Conservation (phyloP, 2,888 invertebrate genomes). For the Seira musarum region DNA sequence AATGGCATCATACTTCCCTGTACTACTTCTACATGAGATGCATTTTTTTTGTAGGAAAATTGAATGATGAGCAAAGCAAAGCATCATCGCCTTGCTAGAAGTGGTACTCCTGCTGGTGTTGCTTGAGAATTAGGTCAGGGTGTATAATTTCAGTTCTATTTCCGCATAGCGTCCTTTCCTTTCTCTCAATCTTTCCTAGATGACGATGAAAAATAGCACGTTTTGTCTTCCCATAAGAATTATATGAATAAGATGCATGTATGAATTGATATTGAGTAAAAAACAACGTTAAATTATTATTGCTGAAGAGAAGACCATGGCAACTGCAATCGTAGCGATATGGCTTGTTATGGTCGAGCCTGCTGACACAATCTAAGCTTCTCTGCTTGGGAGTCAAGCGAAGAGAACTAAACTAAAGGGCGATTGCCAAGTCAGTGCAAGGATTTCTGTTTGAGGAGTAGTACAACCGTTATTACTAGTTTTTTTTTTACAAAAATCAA, state of each 20-base stretch:
- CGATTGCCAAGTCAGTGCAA: not conserved
- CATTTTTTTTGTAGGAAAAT: too few species aligned
- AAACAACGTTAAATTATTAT: not conserved
- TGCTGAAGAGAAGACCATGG: not conserved
- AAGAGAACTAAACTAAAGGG: too few species aligned
- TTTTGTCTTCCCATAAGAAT: not conserved
- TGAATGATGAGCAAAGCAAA: too few species aligned
- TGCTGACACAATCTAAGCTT: conserved; percentile 28
- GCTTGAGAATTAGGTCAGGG: conserved; percentile 56
- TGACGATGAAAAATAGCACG: not conserved
- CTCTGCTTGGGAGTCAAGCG: too few species aligned
- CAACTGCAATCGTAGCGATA: too few species aligned
- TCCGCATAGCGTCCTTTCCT: conserved; percentile 56
- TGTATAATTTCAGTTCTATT: conserved; percentile 57
- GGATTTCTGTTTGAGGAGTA: conserved; percentile 16
- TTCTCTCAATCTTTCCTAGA: conserved; percentile 31
- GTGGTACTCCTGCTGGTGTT: too few species aligned
- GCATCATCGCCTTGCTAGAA: too few species aligned
- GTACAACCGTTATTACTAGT: conserved; percentile 35
- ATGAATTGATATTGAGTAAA: conserved; percentile 17
- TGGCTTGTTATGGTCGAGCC: not conserved
- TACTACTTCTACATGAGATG: too few species aligned
- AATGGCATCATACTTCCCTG: too few species aligned
- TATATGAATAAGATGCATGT: not conserved
- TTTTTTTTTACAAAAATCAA: not conserved